Evolutionary conservation across 2,797 vertebrate species (phyloP).

Genomic region (Rhadinocentrus ornatus): DNA sequence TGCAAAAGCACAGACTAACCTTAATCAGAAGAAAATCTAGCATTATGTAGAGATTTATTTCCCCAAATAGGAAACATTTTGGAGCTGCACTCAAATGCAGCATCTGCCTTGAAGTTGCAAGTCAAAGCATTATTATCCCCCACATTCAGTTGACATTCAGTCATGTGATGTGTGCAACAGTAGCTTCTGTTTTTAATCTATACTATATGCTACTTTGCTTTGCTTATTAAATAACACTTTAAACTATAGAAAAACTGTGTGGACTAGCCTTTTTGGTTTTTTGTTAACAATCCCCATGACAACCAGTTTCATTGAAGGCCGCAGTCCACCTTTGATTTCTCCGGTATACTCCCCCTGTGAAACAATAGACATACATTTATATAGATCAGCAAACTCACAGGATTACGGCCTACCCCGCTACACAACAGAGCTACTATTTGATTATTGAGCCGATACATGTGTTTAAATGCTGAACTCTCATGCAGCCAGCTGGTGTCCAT

Average conservation of each 20-base stretch:
- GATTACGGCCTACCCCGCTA: constrained; percentile 22
- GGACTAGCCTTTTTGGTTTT: constrained; percentile 87
- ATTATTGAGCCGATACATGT: background rate
- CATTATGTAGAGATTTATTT: constrained; percentile 33
- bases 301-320: constrained; percentile 91
- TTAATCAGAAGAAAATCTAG: constrained; percentile 48
- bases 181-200: constrained; percentile 6
- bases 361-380: constrained; percentile 53
- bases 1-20: constrained; percentile 32
- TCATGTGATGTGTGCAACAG: constrained; percentile 38
- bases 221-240: background rate
- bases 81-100: constrained; percentile 10
- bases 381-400: constrained; percentile 2
- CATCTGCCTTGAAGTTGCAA: constrained; percentile 17
- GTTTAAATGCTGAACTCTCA: background rate
- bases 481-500: constrained; percentile 8
- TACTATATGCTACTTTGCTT: too few relatives aligned
- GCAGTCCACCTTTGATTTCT: constrained; percentile 90
- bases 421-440: background rate
- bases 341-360: constrained; percentile 87
- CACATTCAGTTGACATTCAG: constrained; percentile 24
- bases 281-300: constrained; percentile 89
- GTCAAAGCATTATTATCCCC: background rate
- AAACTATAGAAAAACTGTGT: constrained; percentile 11
- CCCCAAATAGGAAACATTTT: constrained; percentile 34